Conservation (phyloP, 2,888 invertebrate genomes). For the Hypomecis punctinalis region DNA sequence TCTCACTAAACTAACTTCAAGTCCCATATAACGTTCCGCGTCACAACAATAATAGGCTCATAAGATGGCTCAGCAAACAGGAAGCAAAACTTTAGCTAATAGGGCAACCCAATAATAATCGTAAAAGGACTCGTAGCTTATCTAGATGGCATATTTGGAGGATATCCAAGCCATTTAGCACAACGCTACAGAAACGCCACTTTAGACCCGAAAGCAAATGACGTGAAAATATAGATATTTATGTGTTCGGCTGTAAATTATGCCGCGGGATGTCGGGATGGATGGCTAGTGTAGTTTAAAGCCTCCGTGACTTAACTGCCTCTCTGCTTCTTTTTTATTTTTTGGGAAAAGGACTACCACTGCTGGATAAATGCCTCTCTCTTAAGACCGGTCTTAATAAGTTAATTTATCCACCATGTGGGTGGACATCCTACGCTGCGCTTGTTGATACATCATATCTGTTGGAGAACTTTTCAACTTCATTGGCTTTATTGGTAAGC, state of each 20-base stretch:
- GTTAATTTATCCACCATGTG: no score
- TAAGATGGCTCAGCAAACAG: slow-evolving; percentile 50
- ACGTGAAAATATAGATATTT: slow-evolving; percentile 73
- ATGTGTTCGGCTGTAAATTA: slow-evolving; percentile 51
- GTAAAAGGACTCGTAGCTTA: slow-evolving; percentile 73
- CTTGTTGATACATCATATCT: no score
- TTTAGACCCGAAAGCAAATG: slow-evolving; percentile 75
- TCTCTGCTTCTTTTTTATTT: no score
- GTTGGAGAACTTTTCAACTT: no score
- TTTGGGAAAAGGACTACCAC: no score
- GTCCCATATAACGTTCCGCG: slow-evolving; percentile 39
- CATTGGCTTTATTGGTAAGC: no score
- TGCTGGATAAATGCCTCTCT: no score
- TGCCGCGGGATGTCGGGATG: slow-evolving; percentile 37
- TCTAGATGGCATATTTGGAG: slow-evolving; percentile 78
- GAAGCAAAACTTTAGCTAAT: slow-evolving; percentile 58
- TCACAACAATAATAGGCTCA: slow-evolving; percentile 39
- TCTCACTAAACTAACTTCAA: slow-evolving; percentile 37
- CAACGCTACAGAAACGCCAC: slow-evolving; percentile 72
- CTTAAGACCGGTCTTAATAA: no score
- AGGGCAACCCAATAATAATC: slow-evolving; percentile 66
- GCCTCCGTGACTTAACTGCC: neutral
- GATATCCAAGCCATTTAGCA: slow-evolving; percentile 78
- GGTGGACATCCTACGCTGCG: no score
- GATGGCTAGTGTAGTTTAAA: slow-evolving; percentile 40